Evolutionary conservation across 2,113 vertebrate genomes (phyloP).

Genomic region (Menidia beryllina): DNA sequence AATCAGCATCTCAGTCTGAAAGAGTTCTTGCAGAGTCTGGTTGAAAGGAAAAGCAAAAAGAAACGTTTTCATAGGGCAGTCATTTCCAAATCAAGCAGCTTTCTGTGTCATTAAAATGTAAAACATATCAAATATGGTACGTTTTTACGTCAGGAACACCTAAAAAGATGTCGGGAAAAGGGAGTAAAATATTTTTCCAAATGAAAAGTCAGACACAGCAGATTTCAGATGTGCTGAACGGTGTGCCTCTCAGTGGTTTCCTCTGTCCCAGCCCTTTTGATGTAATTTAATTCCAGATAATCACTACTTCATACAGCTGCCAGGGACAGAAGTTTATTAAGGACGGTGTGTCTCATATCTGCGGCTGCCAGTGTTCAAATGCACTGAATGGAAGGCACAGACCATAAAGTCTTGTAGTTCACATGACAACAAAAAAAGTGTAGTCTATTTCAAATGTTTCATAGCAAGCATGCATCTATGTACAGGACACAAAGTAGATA

Average conservation of each 20-base stretch:
- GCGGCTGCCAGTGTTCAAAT: constrained; percentile 39
- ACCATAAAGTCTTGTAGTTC: constrained; percentile 23
- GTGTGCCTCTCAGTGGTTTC: constrained; percentile 18
- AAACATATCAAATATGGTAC: background rate
- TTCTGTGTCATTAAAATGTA: background rate
- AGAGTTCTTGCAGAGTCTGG: constrained; percentile 92
- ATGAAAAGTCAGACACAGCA: background rate
- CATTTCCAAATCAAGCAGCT: background rate
- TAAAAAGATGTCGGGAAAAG: background rate
- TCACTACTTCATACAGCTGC: constrained; percentile 20
- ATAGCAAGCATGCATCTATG: constrained; percentile 4
- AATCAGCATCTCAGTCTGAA: constrained; percentile 89
- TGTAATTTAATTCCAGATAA: constrained; percentile 56
- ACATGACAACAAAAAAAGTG: constrained; percentile 34
- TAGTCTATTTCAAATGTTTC: constrained; percentile 16
- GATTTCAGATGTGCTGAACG: constrained; percentile 12
- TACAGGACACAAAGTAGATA: background rate
- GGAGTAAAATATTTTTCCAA: background rate
- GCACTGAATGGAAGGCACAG: background rate
- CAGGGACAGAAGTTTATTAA: constrained; percentile 52
- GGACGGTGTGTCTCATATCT: constrained; percentile 53
- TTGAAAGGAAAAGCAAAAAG: background rate
- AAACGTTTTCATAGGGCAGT: background rate
- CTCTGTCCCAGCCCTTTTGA: constrained; percentile 41
- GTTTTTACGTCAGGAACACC: background rate